These are phyloP conservation scores for Hyaena hyaena DNA, from an alignment of 2,113 vertebrate species.

Conservation along the genomic window DNA sequence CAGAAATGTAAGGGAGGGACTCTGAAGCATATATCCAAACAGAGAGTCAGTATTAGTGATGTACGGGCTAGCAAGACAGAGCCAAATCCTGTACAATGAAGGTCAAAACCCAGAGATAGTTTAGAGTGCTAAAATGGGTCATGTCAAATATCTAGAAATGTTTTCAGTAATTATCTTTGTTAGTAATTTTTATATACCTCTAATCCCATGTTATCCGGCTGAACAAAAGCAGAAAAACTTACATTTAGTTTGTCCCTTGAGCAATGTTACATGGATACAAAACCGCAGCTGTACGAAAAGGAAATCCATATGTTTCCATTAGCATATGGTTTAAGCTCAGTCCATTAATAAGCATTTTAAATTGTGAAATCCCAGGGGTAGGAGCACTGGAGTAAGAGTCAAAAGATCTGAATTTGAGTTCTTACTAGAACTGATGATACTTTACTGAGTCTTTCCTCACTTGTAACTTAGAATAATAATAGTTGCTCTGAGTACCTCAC, in stretches of 20 bases:
- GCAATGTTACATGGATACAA: not conserved
- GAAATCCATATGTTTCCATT: not conserved
- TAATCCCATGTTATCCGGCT: not conserved
- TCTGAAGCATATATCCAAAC: not conserved
- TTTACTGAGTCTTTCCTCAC: slow-evolving; percentile 12
- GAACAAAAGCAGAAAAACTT: not conserved
- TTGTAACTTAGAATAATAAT: slow-evolving; percentile 11
- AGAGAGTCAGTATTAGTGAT: not conserved
- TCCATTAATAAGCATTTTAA: not conserved
- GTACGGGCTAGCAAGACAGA: not conserved
- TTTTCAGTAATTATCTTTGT: not conserved
- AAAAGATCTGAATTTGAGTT: not conserved
- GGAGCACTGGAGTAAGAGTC: not conserved
- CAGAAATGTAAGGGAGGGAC: not conserved
- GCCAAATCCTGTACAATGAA: not conserved
- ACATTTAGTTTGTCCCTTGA: not conserved
- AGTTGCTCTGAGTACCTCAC: not conserved
- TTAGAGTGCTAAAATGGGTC: not conserved
- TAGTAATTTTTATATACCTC: not conserved
- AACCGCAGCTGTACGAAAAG: not conserved
- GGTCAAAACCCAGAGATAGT: not conserved
- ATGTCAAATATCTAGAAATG: not conserved
- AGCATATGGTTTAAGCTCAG: not conserved
- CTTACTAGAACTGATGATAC: not conserved
- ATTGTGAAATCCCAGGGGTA: not conserved